Conservation (phyloP, 2,797 vertebrate species). For the Notolepis coatsorum region DNA sequence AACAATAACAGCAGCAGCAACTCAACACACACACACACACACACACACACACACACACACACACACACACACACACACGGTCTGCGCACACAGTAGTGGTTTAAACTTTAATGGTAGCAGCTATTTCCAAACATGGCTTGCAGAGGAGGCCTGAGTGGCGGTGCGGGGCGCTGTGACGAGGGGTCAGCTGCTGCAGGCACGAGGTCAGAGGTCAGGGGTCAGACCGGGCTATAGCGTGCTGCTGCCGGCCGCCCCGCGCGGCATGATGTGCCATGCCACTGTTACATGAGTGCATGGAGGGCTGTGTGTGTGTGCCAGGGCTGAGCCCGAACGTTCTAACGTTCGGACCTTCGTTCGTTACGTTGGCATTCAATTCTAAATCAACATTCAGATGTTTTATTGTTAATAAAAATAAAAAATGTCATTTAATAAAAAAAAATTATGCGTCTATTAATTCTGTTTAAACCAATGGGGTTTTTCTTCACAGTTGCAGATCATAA, state of each 20-base stretch:
- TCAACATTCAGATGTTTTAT: conserved; percentile 12
- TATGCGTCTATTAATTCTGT: too few relatives aligned
- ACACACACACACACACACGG: conserved; percentile 22
- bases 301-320: conserved; percentile 32
- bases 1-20: conserved; percentile 22
- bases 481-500: too few relatives aligned
- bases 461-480: too few relatives aligned
- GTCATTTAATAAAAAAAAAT: conserved; percentile 25
- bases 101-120: conserved; percentile 65
- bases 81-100: conserved; percentile 62
- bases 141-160: conserved; percentile 49
- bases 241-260: background rate
- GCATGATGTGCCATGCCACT: conserved; percentile 24
- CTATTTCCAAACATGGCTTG: conserved; percentile 53
- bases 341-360: conserved; percentile 14
- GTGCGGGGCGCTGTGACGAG: conserved; percentile 29
- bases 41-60: conserved; percentile 4
- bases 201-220: conserved; percentile 41
- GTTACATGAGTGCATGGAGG: conserved; percentile 24
- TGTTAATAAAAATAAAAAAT: conserved; percentile 18
- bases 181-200: conserved; percentile 33
- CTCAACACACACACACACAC: background rate
- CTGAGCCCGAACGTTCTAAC: conserved; percentile 26
- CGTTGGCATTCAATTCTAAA: too few relatives aligned
- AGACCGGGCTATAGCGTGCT: background rate